Evolutionary conservation across 2,888 invertebrate species (phyloP).

Genomic region (Pheosia tremula): DNA sequence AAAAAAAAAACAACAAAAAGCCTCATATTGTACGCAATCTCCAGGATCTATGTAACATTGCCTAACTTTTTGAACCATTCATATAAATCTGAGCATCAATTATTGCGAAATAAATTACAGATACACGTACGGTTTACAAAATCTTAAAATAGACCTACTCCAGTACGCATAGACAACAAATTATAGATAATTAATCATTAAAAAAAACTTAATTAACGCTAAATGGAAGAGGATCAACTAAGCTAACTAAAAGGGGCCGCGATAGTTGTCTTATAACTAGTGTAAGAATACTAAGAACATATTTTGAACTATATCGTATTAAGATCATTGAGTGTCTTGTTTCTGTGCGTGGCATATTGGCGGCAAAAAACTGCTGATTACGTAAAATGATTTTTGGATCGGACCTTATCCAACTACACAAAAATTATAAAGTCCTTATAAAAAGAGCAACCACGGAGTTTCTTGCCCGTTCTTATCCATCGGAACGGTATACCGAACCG

Average conservation of each 20-base stretch:
- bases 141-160: conserved; percentile 50
- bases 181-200: conserved; percentile 62
- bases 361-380: not conserved
- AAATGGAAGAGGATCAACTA: conserved; percentile 81
- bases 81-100: conserved; percentile 56
- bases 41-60: conserved; percentile 60
- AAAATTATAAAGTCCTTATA: too few relatives aligned
- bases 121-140: conserved; percentile 44
- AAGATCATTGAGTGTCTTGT: conserved; percentile 25
- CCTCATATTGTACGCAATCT: conserved; percentile 71
- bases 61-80: conserved; percentile 52
- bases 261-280: conserved; percentile 56
- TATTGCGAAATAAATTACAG: conserved; percentile 68
- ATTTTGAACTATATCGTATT: conserved; percentile 43
- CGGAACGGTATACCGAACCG: too few relatives aligned
- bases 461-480: too few relatives aligned
- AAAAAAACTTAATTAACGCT: conserved; percentile 74
- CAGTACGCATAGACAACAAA: conserved; percentile 68
- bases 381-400: too few relatives aligned
- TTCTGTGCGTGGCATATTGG: not conserved
- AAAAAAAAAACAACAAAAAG: conserved; percentile 58
- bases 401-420: too few relatives aligned
- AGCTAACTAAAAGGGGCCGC: conserved; percentile 65
- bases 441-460: too few relatives aligned
- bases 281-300: conserved; percentile 60